Evolutionary conservation across 2,113 vertebrate genomes (phyloP).

Genomic region (Catharus bicknelli): DNA sequence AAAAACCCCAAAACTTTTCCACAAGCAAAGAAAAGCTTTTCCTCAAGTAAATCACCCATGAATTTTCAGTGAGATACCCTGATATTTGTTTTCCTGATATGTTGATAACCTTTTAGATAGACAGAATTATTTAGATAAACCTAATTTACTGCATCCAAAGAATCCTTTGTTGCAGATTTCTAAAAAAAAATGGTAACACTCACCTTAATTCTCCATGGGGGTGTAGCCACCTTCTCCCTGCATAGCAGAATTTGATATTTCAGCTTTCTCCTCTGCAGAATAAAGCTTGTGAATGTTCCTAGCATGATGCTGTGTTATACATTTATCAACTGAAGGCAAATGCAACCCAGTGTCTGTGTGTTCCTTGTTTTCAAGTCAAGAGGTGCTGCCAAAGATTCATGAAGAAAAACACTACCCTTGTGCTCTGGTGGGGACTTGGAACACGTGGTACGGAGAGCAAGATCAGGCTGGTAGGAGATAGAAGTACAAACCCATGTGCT

Average conservation of each 20-base stretch:
- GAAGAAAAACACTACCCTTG: conserved; percentile 90
- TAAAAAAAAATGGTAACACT: neutral
- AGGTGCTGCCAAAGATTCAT: conserved; percentile 90
- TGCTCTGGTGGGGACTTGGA: conserved; percentile 97
- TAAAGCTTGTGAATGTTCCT: conserved; percentile 50
- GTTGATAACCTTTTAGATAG: neutral
- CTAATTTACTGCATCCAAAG: neutral
- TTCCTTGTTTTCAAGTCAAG: conserved; percentile 84
- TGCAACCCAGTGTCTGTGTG: conserved; percentile 57
- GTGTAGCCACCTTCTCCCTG: neutral
- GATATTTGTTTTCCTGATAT: neutral
- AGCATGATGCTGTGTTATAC: conserved; percentile 57
- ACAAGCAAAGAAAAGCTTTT: neutral
- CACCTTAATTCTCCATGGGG: neutral
- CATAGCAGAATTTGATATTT: neutral
- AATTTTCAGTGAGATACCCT: neutral
- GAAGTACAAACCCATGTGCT: conserved; percentile 65
- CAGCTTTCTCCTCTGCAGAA: conserved; percentile 27
- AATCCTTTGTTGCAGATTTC: neutral
- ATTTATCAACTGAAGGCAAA: conserved; percentile 47
- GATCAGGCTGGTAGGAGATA: conserved; percentile 93
- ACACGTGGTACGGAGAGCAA: conserved; percentile 99
- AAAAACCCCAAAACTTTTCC: neutral
- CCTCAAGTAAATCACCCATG: neutral
- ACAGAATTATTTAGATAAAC: neutral